Evolutionary conservation across 1,140 invertebrate genomes (phyloP).

Genomic region (Harlomillsia oculata): DNA sequence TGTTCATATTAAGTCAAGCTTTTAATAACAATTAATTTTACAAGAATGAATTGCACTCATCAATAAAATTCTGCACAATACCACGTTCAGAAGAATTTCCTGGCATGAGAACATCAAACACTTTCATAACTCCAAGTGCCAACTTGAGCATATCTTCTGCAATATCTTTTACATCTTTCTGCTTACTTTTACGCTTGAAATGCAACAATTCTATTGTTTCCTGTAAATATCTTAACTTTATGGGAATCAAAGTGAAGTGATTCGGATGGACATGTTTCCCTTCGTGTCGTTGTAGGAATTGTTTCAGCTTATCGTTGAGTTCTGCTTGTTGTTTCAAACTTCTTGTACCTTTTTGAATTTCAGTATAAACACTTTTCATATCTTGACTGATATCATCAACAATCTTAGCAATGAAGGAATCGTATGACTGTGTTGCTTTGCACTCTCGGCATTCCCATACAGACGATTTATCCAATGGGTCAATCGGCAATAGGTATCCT

Average conservation of each 20-base stretch:
- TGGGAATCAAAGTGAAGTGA: conserved; percentile 10
- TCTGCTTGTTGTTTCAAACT: neutral
- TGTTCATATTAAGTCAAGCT: too few species aligned
- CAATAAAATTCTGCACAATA: neutral
- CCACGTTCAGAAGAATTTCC: neutral
- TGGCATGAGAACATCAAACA: neutral
- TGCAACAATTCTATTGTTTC: neutral
- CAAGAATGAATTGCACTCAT: too few species aligned
- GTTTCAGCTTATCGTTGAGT: neutral
- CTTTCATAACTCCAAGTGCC: too few species aligned
- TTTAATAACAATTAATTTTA: too few species aligned
- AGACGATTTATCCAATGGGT: neutral
- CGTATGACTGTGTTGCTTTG: neutral
- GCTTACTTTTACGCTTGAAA: neutral
- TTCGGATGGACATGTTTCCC: conserved; percentile 4
- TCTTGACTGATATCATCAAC: neutral
- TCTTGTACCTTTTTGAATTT: conserved; percentile 5
- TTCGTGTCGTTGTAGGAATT: neutral
- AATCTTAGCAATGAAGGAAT: neutral
- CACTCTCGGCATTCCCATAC: conserved; percentile 4
- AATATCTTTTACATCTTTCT: neutral
- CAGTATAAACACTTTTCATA: neutral
- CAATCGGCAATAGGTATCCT: neutral
- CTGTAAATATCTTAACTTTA: conserved; percentile 4
- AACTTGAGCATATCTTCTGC: neutral